Evolutionary conservation across 2,113 vertebrate genomes (phyloP).

Genomic region (Erythrolamprus reginae): DNA sequence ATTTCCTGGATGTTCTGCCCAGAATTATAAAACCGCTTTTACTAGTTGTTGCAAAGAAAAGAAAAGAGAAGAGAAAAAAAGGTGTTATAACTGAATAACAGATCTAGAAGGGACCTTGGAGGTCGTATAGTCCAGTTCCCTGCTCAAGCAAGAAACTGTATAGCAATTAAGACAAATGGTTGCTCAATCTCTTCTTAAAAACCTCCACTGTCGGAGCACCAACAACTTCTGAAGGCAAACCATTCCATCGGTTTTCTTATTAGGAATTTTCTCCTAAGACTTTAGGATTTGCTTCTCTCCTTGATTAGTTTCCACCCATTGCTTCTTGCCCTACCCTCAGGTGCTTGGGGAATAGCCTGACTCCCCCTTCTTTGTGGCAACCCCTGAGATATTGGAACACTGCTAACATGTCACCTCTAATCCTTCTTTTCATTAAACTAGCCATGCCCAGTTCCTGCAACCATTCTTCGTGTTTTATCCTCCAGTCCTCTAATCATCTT

Average conservation of each 20-base stretch:
- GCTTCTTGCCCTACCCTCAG: neutral
- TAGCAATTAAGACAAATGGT: neutral
- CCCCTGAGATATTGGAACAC: neutral
- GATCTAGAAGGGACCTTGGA: too few relatives aligned
- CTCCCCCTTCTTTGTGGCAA: neutral
- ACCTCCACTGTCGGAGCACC: neutral
- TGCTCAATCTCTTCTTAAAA: neutral
- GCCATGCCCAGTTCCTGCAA: neutral
- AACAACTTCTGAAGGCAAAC: neutral
- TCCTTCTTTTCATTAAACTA: neutral
- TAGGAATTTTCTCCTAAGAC: neutral
- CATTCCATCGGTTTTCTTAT: neutral
- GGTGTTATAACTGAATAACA: neutral
- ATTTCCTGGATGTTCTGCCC: neutral
- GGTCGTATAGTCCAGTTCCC: neutral
- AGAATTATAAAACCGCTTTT: neutral
- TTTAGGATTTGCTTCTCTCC: neutral
- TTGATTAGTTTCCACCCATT: neutral
- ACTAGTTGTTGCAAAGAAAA: too few relatives aligned
- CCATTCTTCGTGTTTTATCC: neutral
- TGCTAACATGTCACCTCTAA: neutral
- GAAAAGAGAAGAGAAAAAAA: too few relatives aligned
- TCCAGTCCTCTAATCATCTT: neutral
- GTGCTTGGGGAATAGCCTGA: neutral
- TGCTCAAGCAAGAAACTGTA: neutral